A percentile compares a stretch with the other conserved stretches of the same genome.
These are phyloP conservation scores for Chiroxiphia lanceolata DNA, from an alignment of 2,797 vertebrate species.

Conservation along the genomic window DNA sequence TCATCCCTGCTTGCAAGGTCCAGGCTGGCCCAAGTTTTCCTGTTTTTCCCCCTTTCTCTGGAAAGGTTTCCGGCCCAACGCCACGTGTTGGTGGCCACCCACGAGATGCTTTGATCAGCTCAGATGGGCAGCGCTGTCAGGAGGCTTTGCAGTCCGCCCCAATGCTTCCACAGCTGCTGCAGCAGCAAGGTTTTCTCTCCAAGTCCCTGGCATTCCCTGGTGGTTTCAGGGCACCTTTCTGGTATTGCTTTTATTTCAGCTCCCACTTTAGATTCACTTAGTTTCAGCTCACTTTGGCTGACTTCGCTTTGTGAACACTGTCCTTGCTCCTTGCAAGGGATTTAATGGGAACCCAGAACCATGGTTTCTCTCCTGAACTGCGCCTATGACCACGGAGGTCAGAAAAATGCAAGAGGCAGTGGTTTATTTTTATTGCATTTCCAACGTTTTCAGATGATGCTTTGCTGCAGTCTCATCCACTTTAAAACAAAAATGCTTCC, in stretches of 20 bases:
- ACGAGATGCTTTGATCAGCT: slow-evolving; percentile 6
- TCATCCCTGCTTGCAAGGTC: neutral
- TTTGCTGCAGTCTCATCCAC: neutral
- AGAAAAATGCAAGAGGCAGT: neutral
- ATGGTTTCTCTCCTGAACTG: neutral
- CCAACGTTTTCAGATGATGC: neutral
- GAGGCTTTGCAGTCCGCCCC: neutral
- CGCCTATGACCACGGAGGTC: fast-evolving
- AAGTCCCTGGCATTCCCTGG: neutral
- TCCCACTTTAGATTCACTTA: neutral
- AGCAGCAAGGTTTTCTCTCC: neutral
- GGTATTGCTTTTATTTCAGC: neutral
- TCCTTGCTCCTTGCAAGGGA: neutral
- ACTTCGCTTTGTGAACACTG: neutral
- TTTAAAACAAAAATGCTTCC: neutral
- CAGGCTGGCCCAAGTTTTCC: neutral
- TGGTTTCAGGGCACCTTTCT: neutral
- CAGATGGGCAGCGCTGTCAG: neutral
- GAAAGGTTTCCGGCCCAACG: neutral
- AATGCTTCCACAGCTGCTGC: neutral
- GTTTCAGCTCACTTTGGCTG: neutral
- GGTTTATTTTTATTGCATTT: neutral
- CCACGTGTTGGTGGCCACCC: slow-evolving; percentile 37
- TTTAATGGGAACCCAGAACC: neutral
- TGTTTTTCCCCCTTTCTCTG: neutral